Percentiles rank a stretch among this genome's conserved stretches.
Conservation (phyloP, 2,113 vertebrate genomes). For the Diphyllodes magnificus region DNA sequence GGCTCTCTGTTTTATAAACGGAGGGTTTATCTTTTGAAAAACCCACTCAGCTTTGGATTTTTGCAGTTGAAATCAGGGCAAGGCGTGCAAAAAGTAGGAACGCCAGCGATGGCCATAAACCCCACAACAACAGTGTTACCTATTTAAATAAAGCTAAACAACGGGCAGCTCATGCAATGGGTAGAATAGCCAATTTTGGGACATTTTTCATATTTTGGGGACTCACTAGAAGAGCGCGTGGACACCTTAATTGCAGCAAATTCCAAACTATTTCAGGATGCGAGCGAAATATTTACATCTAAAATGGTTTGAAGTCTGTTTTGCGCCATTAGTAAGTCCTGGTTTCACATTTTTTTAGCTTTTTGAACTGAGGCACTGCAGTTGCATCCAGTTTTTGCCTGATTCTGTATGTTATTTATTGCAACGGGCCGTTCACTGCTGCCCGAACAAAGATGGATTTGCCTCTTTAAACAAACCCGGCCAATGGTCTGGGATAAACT, state of each 20-base stretch:
- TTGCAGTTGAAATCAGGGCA: background rate
- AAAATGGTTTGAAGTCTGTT: background rate
- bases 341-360: background rate
- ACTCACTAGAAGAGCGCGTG: background rate
- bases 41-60: background rate
- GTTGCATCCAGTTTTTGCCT: background rate
- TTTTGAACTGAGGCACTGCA: background rate
- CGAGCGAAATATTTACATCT: background rate
- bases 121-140: accelerated
- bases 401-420: background rate
- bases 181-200: background rate
- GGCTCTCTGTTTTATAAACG: background rate
- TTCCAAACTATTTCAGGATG: background rate
- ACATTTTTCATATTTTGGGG: background rate
- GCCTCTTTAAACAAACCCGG: background rate
- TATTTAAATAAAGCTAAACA: background rate
- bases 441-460: background rate
- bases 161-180: background rate
- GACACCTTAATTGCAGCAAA: background rate
- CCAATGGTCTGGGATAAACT: background rate
- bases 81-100: background rate
- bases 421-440: accelerated
- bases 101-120: background rate
- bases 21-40: background rate
- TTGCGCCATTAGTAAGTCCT: background rate